Base-by-base conservation (phyloP, 2,113 vertebrate species). In the Lasiurus borealis region DNA sequence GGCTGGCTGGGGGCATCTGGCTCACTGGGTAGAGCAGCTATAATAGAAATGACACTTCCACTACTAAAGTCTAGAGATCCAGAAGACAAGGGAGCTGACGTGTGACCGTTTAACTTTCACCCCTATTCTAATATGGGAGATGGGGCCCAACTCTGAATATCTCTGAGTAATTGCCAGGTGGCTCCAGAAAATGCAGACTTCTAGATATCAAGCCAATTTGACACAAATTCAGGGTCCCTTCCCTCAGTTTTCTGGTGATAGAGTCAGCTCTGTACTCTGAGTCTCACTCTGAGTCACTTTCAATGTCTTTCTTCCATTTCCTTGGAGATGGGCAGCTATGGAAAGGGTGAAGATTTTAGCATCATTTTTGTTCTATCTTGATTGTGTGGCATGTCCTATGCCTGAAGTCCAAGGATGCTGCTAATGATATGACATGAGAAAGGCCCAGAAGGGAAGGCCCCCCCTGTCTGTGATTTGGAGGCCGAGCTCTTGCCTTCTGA, bases 391-490 rank as follows among this genome's bases (percentile, higher is more conserved):
- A 27, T 12, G 27, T 15, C 34, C 31, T 62, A n/a, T 15, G 3
- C 36, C 36, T 44, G 12, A 15, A 40, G 14, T 23, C 25, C 5
- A 9, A 54, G 81, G 34, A 62, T n/a, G 16, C 31, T 9, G 18
- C 18, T 48, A 15, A 23, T 7, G 34, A 86, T 10, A 10, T 10
- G 16, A 13, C 19, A 13, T 8, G 14, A 40, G 69, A n/a, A 5
- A 36, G 83, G 14, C 44, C 73, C n/a, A 6, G 5, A n/a, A 25
- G 2, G 0, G 3, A 19, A 34, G 27, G 54, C 5, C 3, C 4
- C 5, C 4, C 14, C 23, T 6, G 0, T 5, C 14, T n/a, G 3
- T 1, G 0, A 13, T 11, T 18, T 50, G 3, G 25, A 40, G 34
- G n/a, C 48, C 15, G 5, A 25, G 46, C 10, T 8, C 19, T 0